Evolutionary conservation across 2,888 invertebrate genomes (phyloP), one percentile per base, ranked within the genome.

Genomic region (Chrysolina haemoptera): DNA sequence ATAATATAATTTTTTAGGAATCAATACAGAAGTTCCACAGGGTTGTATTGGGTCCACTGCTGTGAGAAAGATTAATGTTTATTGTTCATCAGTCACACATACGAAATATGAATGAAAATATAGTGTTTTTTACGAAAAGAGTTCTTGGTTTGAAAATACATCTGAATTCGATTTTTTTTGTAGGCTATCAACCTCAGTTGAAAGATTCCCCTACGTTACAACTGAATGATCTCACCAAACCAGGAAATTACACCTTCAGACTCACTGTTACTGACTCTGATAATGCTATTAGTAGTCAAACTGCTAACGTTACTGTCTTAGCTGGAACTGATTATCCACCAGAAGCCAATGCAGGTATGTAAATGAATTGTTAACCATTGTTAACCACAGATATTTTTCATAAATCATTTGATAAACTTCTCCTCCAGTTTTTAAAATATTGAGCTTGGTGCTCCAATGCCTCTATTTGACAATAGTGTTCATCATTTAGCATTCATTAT

Each of bases 321-420:
- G 96, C 97, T 89, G 95, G 95, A 80, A 96, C 93, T 0, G 98
- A 98, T 86, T 98, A 98, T 89, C 97, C 97, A 0, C 98, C 98
- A 0, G 96, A 96, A 86, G 98, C 98, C 0, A 97, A 97, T 90
- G 98, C 98, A 63, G 94, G 92, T 91, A 85, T 64, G 41, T 46
- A 40, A 10, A 27, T 55, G 18, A 64, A 18, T 62, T 6, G 18
- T 1, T n/a, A 16, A 0, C 18, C 1, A n/a, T 35, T n/a, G 22
- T 22, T 55, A 16, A 18, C 18, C 3, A 55, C 14, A 11, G 20
- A 22, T 62, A 35, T 35, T 35, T 6, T 35, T 27, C 27, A 27
- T 27, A 27, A 27, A 27, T 27, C 27, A 27, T 1, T 27, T 5
- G 2, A 27, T 5, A 1, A 27, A 27, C 27, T 27, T 27, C 27